phyloP scores from a whole-genome alignment of 2,113 vertebrate genomes.

The Apeltes quadracus region DNA sequence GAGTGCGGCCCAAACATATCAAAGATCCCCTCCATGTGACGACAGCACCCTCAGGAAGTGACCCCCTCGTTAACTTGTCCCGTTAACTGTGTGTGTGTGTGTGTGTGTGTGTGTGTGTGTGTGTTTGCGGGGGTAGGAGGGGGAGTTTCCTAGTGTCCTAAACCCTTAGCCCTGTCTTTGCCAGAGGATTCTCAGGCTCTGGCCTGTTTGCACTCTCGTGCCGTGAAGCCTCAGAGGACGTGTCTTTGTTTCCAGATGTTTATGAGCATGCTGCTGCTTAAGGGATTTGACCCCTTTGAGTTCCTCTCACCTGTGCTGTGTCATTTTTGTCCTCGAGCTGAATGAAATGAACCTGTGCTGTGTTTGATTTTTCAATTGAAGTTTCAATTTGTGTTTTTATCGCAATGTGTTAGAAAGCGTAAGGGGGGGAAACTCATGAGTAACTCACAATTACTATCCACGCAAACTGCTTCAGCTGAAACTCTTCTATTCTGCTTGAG shows the following conservation, averaged over 20 bases:
- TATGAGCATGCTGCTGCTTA: conserved; percentile 35
- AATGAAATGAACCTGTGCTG: conserved; percentile 17
- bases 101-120: conserved; percentile 32
- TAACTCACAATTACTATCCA: background rate
- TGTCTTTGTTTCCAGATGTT: conserved; percentile 26
- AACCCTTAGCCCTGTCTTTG: conserved; percentile 54
- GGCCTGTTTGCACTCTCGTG: conserved; percentile 42
- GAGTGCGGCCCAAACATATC: background rate
- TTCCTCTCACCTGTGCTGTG: conserved; percentile 40
- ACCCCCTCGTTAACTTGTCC: conserved; percentile 67
- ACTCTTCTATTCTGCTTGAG: no score
- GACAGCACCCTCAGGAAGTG: conserved; percentile 19
- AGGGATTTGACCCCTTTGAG: conserved; percentile 25
- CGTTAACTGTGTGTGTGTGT: conserved; percentile 70
- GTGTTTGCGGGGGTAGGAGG: no score
- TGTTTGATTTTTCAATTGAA: conserved; percentile 2
- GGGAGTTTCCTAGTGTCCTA: conserved; percentile 34
- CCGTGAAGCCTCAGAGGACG: conserved; percentile 22
- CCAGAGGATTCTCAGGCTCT: conserved; percentile 45
- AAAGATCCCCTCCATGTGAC: conserved; percentile 1
- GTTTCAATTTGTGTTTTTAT: background rate
- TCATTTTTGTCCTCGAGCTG: conserved; percentile 14
- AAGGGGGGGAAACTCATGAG: background rate
- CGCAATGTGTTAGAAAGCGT: background rate
- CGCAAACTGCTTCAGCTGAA: background rate